Conservation (phyloP, 2,888 invertebrate species). For the Synanthedon vespiformis region DNA sequence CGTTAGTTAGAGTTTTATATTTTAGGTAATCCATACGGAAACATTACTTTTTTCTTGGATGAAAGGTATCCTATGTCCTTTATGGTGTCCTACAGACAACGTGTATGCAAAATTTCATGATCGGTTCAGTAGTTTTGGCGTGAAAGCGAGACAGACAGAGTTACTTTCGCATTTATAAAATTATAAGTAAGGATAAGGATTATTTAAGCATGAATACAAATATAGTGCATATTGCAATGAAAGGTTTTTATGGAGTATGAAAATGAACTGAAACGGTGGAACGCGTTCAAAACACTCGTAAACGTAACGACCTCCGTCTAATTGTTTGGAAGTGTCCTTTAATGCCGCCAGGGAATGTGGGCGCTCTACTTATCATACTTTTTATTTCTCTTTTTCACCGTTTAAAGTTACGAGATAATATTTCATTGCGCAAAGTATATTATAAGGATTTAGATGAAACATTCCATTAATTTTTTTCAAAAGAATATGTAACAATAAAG, state of each 20-base stretch:
- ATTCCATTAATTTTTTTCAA: background rate
- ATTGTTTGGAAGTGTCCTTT: slow-evolving; percentile 62
- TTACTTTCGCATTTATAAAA: no score
- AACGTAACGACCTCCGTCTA: slow-evolving; percentile 60
- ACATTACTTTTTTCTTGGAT: no score
- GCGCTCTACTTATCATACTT: slow-evolving; percentile 22
- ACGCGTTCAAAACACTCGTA: slow-evolving; percentile 32
- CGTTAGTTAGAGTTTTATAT: no score
- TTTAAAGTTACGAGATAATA: slow-evolving; percentile 59
- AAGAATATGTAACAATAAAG: no score
- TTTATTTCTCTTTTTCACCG: slow-evolving; percentile 43
- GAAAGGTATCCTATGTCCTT: no score
- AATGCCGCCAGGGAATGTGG: slow-evolving; percentile 24
- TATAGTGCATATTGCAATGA: background rate
- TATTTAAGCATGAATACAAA: background rate
- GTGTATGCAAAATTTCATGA: no score
- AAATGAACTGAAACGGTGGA: slow-evolving; percentile 33
- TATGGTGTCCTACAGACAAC: no score
- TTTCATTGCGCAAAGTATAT: slow-evolving; percentile 33
- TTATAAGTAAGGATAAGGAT: no score
- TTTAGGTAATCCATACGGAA: no score
- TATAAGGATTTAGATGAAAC: slow-evolving; percentile 12
- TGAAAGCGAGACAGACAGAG: no score
- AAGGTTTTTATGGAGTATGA: slow-evolving; percentile 29
- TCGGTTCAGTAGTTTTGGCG: no score